Evolutionary conservation across 2,113 vertebrate species (phyloP), one percentile per base, ranked within the genome.

Genomic region (Lepus timidus): DNA sequence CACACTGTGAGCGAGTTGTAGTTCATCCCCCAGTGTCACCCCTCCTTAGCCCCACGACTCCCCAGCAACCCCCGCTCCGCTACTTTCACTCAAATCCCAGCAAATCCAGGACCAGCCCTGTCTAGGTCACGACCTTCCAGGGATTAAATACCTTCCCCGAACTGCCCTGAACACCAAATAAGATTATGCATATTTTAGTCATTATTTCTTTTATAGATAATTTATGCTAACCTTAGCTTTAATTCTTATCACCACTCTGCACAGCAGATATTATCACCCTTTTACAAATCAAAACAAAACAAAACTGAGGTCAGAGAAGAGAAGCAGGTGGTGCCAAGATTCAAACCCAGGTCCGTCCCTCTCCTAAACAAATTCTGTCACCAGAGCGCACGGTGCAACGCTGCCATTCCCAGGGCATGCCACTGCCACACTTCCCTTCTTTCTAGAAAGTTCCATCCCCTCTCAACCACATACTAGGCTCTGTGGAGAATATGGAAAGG

Each of bases 221-320:
- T 68, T 64, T 91, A 85, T 85, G 82, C 76, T 20, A 13, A 95
- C 70, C 52, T 36, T 36, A 70, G 36, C 79, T 51, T 36, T 93
- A 84, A 76, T 85, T 85, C 85, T 79, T 74, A 80, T 22, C 74
- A 64, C 64, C 8, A 36, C 10, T 70, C 70, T 79, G 52, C 14
- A 92, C 90, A 58, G 61, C 51, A 94, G 70, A 27, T 51, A 65
- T 33, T 52, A 67, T 20, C 49, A 95, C 70, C 73, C 94, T 64
- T 65, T 74, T 29, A 74, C 5, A 85, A 74, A 67, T 79, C 17
- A 58, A 58, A 58, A 58, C 55, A 58, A 58, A 79, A 84, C 74
- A 80, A 89, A 67, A 83, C 5, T 31, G 51, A 92, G 49, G 67
- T 6, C 36, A 27, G 61, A 84, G 78, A 84, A 25, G 3, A 73